Conservation (phyloP, 2,888 invertebrate species). For the Carabus problematicus region DNA sequence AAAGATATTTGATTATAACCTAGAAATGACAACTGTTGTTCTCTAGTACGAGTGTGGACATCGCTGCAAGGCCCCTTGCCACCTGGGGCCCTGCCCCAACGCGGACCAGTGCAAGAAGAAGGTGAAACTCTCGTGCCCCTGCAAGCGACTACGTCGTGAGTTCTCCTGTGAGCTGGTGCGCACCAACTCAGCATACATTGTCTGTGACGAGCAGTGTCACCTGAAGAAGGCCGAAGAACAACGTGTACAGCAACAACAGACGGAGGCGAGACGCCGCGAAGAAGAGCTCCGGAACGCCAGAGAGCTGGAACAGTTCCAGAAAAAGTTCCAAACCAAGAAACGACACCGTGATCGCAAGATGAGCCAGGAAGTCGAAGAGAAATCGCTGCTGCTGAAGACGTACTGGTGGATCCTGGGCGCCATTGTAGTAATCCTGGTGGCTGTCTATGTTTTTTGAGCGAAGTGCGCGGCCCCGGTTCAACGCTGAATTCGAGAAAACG, state of each 20-base stretch:
- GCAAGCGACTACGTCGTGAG: constrained; percentile 79
- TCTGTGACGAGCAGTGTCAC: constrained; percentile 72
- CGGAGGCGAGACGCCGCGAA: constrained; percentile 65
- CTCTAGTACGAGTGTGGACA: constrained; percentile 82
- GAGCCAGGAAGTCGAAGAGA: constrained; percentile 54
- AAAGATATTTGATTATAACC: not conserved
- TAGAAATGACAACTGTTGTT: no score
- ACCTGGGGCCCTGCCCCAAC: constrained; percentile 73
- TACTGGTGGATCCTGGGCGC: constrained; percentile 61
- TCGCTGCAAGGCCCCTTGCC: constrained; percentile 77
- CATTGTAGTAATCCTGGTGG: constrained; percentile 50
- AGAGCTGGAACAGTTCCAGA: constrained; percentile 79
- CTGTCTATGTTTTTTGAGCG: constrained; percentile 21
- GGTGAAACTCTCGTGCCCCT: constrained; percentile 78
- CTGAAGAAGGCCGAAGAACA: constrained; percentile 65
- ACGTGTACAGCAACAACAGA: constrained; percentile 63
- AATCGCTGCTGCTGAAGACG: constrained; percentile 56
- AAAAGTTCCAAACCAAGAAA: constrained; percentile 71
- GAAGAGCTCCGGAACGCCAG: constrained; percentile 74
- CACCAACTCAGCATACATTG: constrained; percentile 60
- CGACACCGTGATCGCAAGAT: constrained; percentile 63
- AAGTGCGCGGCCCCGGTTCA: no score
- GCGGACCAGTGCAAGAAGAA: constrained; percentile 78
- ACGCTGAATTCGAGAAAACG: no score
- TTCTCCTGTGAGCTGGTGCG: constrained; percentile 70